These are phyloP conservation scores for Macroglossus sobrinus DNA, from an alignment of 2,113 vertebrate genomes.

Conservation along the genomic window DNA sequence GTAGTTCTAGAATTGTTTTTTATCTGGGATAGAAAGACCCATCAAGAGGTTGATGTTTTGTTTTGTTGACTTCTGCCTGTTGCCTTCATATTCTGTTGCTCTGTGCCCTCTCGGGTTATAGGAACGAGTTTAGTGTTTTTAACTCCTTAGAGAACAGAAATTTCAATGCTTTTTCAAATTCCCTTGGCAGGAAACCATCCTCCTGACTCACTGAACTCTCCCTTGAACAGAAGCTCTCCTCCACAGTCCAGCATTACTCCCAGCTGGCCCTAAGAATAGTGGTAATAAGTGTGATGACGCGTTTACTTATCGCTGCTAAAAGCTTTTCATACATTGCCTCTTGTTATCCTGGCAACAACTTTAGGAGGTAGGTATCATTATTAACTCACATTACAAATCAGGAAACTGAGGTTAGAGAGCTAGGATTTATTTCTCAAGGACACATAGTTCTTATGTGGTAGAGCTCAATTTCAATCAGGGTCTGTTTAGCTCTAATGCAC, in stretches of 20 bases:
- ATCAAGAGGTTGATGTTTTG: not conserved
- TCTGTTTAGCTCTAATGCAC: not conserved
- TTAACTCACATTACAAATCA: not conserved
- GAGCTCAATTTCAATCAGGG: not conserved
- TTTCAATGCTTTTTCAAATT: not conserved
- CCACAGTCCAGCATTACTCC: not conserved
- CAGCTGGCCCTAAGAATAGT: not conserved
- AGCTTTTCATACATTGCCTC: not conserved
- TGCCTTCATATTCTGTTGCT: not conserved
- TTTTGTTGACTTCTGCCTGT: not conserved
- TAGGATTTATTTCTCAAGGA: not conserved
- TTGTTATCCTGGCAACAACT: accelerated
- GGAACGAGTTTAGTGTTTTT: not conserved
- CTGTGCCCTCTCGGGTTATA: not conserved
- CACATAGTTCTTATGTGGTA: not conserved
- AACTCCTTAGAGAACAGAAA: not conserved
- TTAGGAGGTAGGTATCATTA: not conserved
- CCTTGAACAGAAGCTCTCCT: not conserved
- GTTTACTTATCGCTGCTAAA: not conserved
- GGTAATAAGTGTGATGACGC: too few species aligned
- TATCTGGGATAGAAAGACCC: not conserved
- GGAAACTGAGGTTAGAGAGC: not conserved
- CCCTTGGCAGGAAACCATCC: not conserved
- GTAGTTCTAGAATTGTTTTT: not conserved
- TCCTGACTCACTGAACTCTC: not conserved